phyloP scores from a whole-genome alignment of 2,113 vertebrate genomes.

The Daphoenositta chrysoptera region DNA sequence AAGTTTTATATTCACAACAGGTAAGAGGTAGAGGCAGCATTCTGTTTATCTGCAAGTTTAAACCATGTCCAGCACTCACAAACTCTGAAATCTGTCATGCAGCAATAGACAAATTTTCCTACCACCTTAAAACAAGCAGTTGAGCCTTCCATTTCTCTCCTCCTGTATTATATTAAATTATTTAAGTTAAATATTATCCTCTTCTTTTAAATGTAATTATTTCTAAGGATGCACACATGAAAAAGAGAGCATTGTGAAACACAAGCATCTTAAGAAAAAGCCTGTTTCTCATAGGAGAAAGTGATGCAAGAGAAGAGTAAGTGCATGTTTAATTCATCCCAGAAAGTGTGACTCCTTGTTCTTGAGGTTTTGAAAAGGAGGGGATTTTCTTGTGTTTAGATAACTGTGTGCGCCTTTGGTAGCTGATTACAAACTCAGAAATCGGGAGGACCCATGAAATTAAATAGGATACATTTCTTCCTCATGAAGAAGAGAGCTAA shows the following conservation, averaged over 20 bases:
- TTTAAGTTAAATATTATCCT: not conserved
- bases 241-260: not conserved
- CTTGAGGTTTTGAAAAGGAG: not conserved
- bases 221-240: not conserved
- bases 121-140: not conserved
- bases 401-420: not conserved
- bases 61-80: not conserved
- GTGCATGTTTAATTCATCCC: not conserved
- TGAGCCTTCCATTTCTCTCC: not conserved
- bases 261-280: not conserved
- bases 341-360: not conserved
- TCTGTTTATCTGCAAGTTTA: conserved; percentile 17
- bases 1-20: conserved; percentile 30
- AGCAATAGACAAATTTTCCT: not conserved
- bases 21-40: not conserved
- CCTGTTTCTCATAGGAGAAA: not conserved
- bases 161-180: not conserved
- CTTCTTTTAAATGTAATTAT: not conserved
- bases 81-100: not conserved
- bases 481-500: not conserved
- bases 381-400: not conserved
- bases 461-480: not conserved
- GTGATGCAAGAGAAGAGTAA: not conserved
- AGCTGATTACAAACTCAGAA: not conserved
- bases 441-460: not conserved